A percentile compares a stretch with the other conserved stretches of the same genome.
phyloP scores from a whole-genome alignment of 2,888 invertebrate species.

The Fissipunctia ypsillon region DNA sequence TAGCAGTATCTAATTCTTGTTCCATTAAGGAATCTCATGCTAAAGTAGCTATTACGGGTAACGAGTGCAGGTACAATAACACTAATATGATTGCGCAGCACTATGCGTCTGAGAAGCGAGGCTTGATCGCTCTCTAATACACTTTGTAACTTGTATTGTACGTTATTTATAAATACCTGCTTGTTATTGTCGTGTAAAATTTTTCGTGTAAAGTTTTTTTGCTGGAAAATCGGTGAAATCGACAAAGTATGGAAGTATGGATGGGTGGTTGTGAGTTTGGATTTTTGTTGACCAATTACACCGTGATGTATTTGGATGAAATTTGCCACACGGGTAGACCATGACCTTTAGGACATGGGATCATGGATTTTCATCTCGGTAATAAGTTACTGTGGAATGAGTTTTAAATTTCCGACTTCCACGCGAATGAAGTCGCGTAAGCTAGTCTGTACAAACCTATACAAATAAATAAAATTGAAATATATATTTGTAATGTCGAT shows the following conservation, averaged over 20 bases:
- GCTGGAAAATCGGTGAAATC: neutral
- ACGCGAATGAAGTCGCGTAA: neutral
- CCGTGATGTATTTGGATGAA: neutral
- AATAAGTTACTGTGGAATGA: neutral
- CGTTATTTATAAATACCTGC: slow-evolving; percentile 6
- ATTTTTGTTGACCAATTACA: neutral
- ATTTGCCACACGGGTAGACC: too few relatives aligned
- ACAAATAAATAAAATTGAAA: too few relatives aligned
- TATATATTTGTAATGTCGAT: too few relatives aligned
- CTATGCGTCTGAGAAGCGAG: slow-evolving; percentile 54
- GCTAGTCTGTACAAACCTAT: too few relatives aligned
- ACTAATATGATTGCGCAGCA: slow-evolving; percentile 61
- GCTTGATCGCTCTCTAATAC: slow-evolving; percentile 53
- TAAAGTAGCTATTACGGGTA: slow-evolving; percentile 36
- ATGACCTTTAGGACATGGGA: too few relatives aligned
- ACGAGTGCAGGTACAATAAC: slow-evolving; percentile 60
- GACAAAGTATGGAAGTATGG: too few relatives aligned
- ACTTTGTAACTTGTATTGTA: slow-evolving; percentile 46
- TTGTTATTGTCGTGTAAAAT: neutral
- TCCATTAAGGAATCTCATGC: slow-evolving; percentile 35
- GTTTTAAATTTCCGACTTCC: neutral
- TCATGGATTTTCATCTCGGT: neutral
- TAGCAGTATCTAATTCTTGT: slow-evolving; percentile 33
- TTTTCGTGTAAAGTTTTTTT: too few relatives aligned
- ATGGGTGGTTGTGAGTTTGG: neutral